Evolutionary conservation across 2,797 vertebrate genomes (phyloP).

Genomic region (Emydoidea blandingii): DNA sequence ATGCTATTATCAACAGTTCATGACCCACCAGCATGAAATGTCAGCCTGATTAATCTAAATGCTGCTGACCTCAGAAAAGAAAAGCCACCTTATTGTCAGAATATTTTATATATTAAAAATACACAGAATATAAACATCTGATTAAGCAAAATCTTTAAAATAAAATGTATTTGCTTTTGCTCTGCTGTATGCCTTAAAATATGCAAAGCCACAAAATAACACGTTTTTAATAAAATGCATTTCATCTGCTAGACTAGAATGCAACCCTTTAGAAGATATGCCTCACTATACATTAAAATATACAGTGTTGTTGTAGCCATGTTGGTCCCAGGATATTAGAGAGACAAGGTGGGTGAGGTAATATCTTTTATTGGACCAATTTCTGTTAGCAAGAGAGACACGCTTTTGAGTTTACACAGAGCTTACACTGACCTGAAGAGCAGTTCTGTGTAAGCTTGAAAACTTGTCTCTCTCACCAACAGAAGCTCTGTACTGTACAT

Average conservation of each 20-base stretch:
- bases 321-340: not conserved
- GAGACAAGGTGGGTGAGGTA: not conserved
- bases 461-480: not conserved
- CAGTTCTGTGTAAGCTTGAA: not conserved
- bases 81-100: slow-evolving; percentile 75
- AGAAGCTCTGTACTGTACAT: not conserved
- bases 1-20: slow-evolving; percentile 88
- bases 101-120: slow-evolving; percentile 72
- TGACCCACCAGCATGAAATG: slow-evolving; percentile 86
- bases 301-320: not conserved
- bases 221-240: not conserved
- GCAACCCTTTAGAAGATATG: slow-evolving; percentile 62
- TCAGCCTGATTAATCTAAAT: slow-evolving; percentile 87
- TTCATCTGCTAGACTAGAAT: slow-evolving; percentile 52
- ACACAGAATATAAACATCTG: slow-evolving; percentile 57
- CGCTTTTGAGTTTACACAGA: not conserved
- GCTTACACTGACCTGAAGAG: not conserved
- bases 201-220: not conserved
- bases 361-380: not conserved
- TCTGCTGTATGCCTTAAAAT: slow-evolving; percentile 36
- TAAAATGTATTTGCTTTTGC: slow-evolving; percentile 24
- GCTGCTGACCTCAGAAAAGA: slow-evolving; percentile 80
- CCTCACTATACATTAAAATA: slow-evolving; percentile 49
- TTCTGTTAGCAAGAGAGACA: not conserved
- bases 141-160: slow-evolving; percentile 41